phyloP scores from a whole-genome alignment of 2,888 invertebrate species.

The Timema podura region DNA sequence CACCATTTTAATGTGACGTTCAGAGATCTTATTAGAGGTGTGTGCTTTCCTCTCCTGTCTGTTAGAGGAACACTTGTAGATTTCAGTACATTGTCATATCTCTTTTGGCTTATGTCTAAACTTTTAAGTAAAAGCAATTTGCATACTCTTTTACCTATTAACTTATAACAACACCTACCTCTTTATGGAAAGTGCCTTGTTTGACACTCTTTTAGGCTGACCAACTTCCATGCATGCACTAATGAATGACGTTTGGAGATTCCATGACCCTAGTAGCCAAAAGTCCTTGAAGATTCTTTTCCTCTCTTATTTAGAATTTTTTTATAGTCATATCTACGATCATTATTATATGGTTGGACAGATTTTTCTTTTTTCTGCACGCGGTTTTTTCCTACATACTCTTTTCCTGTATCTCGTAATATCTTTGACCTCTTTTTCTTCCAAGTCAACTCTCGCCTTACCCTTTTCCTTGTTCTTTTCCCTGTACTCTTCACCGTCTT shows the following conservation, averaged over 20 bases:
- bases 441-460: too few relatives aligned
- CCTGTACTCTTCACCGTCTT: too few relatives aligned
- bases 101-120: constrained; percentile 3
- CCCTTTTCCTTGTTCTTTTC: too few relatives aligned
- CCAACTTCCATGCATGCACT: neutral
- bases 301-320: neutral
- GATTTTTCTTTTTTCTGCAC: constrained; percentile 10
- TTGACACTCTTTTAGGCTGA: constrained; percentile 3
- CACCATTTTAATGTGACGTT: neutral
- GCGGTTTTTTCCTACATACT: neutral
- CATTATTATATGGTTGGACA: too few relatives aligned
- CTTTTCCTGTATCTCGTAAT: neutral
- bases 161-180: neutral
- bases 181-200: neutral
- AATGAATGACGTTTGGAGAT: constrained; percentile 10
- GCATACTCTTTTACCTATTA: neutral
- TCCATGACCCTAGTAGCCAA: constrained; percentile 7
- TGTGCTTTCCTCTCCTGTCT: constrained; percentile 9
- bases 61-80: neutral
- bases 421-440: too few relatives aligned
- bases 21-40: neutral
- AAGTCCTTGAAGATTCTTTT: neutral
- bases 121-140: constrained; percentile 12
- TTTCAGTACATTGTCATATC: constrained; percentile 7
- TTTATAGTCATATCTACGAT: too few relatives aligned